Conservation (phyloP, 1,140 invertebrate species). For the Copidosoma floridanum region DNA sequence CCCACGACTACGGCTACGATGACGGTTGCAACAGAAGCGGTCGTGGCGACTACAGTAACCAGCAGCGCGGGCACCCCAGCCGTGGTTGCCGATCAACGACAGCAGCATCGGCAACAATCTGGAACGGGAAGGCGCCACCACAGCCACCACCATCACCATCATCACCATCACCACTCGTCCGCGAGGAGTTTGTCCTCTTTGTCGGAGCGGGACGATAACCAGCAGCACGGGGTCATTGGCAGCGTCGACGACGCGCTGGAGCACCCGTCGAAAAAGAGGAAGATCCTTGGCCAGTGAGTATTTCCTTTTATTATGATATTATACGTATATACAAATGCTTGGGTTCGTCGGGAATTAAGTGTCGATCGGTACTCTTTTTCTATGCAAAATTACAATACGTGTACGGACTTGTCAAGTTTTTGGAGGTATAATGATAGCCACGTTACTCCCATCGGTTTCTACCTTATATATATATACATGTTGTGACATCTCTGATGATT, state of each 20-base stretch:
- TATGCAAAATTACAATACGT: no score
- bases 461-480: no score
- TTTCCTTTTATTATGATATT: constrained; percentile 19
- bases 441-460: no score
- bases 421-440: no score
- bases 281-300: constrained; percentile 48
- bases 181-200: constrained; percentile 28
- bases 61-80: constrained; percentile 23
- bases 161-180: constrained; percentile 44
- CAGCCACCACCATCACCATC: constrained; percentile 42
- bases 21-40: background rate
- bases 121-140: constrained; percentile 19
- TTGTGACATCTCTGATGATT: no score
- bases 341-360: no score
- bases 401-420: no score
- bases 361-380: no score
- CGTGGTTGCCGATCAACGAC: constrained; percentile 38
- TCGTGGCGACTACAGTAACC: background rate
- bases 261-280: constrained; percentile 44
- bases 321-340: no score
- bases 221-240: constrained; percentile 24
- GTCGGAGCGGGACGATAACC: constrained; percentile 19
- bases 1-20: background rate
- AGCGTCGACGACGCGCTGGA: constrained; percentile 36
- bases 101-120: constrained; percentile 34